A percentile compares a stretch with the other conserved stretches of the same genome.
These are phyloP conservation scores for Oscheius sp. DNA, from an alignment of 2,888 invertebrate species.

Conservation along the genomic window DNA sequence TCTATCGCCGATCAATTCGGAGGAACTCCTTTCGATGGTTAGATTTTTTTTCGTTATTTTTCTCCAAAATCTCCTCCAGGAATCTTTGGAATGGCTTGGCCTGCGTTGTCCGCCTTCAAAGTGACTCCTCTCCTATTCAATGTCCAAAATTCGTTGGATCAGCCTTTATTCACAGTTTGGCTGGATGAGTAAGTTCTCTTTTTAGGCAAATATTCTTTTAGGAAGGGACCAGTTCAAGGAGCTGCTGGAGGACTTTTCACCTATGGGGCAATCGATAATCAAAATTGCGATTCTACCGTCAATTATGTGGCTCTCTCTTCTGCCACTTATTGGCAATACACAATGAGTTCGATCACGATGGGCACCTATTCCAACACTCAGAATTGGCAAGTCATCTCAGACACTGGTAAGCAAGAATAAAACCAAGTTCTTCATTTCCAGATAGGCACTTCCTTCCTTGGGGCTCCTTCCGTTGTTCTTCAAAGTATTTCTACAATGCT, in stretches of 20 bases:
- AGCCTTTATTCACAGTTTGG: constrained; percentile 92
- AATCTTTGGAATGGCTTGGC: constrained; percentile 57
- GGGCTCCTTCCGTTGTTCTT: background rate
- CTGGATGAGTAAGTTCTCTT: constrained; percentile 74
- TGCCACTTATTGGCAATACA: constrained; percentile 65
- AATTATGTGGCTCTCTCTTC: constrained; percentile 59
- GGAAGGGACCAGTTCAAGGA: constrained; percentile 19
- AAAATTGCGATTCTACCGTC: constrained; percentile 56
- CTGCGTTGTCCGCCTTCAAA: constrained; percentile 83
- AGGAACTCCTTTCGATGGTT: constrained; percentile 62
- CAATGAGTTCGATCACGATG: constrained; percentile 48
- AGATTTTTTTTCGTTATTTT: constrained; percentile 43
- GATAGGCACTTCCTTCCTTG: background rate
- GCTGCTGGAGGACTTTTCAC: constrained; percentile 46
- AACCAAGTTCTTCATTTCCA: too few relatives aligned
- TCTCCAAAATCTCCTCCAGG: constrained; percentile 5
- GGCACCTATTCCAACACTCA: constrained; percentile 45
- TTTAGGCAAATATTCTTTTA: constrained; percentile 1
- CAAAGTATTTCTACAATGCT: background rate
- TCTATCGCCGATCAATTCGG: constrained; percentile 58
- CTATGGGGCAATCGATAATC: constrained; percentile 60
- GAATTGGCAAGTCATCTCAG: constrained; percentile 55
- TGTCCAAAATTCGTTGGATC: constrained; percentile 81
- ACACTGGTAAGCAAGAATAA: constrained; percentile 58
- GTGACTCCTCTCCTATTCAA: constrained; percentile 91